Base-by-base conservation (phyloP, 1,140 invertebrate genomes). In the Psix sp. region DNA sequence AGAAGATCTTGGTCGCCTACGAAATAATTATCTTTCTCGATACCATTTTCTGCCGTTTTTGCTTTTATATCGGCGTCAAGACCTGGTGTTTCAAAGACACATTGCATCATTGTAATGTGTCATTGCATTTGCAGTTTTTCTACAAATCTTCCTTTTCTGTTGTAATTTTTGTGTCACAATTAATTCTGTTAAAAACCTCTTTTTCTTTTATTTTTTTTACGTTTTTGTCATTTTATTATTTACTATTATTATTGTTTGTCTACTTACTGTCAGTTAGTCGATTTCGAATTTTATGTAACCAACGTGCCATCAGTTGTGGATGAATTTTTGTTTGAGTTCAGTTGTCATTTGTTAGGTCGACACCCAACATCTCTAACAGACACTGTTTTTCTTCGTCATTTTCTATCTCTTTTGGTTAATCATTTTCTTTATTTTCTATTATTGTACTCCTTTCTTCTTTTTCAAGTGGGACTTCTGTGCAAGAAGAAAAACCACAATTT, bases 11-110 rank as follows among this genome's bases (percentile, higher is more conserved):
- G 73, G 10, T 60, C 31, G 10, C 9, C 39, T 13, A 16, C 14
- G 42, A 59, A 52, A 43, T 66, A 39, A 10, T 72, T 57, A n/a
- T 76, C 66, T 39, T 56, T 42, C 16, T 70, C 57, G 6, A 38
- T 38, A 10, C 21, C 17, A 31, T 33, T 36, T 9, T 68, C 72
- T 11, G 14, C 38, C 43, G 62, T 40, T 0, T 43, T 56, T 2
- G 49, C 48, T 36, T 33, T 29, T 2, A 74, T 43, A 35, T 74
- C 62, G 16, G 39, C 21, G n/a, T 74, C 49, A 1, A 60, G 17
- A 21, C 14, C 49, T 42, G 56, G 56, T 38, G 51, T 57, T 36
- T 74, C 46, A 6, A 74, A 29, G 11, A 17, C 18, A 17, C 40
- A 40, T 10, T 72, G n/a, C n/a, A n/a, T n/a, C n/a, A n/a, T 57